Evolutionary conservation across 1,140 invertebrate species (phyloP), one percentile per base, ranked within the genome.

Genomic region (Glomeris maerens): DNA sequence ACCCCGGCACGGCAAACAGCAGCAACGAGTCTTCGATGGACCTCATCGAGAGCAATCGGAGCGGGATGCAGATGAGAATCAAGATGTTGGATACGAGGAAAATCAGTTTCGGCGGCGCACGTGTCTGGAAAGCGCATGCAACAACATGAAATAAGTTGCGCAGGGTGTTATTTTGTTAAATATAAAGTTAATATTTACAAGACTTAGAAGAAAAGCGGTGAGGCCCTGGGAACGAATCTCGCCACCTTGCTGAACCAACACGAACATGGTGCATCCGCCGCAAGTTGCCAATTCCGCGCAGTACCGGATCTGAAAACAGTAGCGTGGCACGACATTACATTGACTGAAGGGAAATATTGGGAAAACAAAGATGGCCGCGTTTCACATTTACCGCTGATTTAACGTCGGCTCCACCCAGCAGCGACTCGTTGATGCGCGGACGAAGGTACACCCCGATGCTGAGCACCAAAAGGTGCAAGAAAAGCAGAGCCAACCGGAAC

Each of bases 181-280:
- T n/a, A n/a, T n/a, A n/a, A n/a, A n/a, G n/a, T n/a, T n/a, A n/a
- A n/a, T n/a, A n/a, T n/a, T 73, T 72, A 94, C 92, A 78, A 93
- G 72, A 70, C 94, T 91, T 61, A 89, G 88, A 28, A 95, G 66
- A 67, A 94, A 97, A 1, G 84, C 84, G 27, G 78, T 71, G 17
- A 95, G 63, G 29, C 93, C 93, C 67, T 95, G 89, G 66, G 94
- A 91, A 62, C 85, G 79, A 49, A 98, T 80, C 70, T 98, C 93
- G 57, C 87, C 83, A 0, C 89, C 82, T 66, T 94, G 87, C 63
- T 95, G 86, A 38, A 92, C 69, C 50, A 96, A 70, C n/a, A 92
- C 80, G 62, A 90, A 94, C 58, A 79, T 80, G 0, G 93, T 61
- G 28, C 93, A 91, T 26, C 84, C 85, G 1, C 81, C 59, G 42